A percentile compares a stretch with the other conserved stretches of the same genome.
These are phyloP conservation scores for Lochmaea crataegi DNA, from an alignment of 2,888 invertebrate species.

Conservation along the genomic window DNA sequence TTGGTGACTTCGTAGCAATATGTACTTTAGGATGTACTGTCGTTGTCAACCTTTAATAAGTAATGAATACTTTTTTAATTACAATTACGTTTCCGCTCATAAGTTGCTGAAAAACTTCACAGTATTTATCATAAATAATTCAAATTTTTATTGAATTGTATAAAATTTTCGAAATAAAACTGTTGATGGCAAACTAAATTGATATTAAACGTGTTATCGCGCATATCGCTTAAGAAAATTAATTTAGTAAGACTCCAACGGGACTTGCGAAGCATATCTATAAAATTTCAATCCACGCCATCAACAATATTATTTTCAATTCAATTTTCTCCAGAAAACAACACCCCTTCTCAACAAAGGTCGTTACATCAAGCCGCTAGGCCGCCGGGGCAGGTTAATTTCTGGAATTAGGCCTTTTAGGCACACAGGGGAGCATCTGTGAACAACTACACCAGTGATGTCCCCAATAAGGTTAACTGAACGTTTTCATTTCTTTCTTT, in stretches of 20 bases:
- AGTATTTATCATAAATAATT: too few species aligned
- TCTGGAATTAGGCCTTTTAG: slow-evolving; percentile 20
- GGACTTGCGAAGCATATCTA: not conserved
- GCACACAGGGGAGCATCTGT: slow-evolving; percentile 17
- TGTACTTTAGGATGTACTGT: too few species aligned
- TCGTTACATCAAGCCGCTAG: slow-evolving; percentile 17
- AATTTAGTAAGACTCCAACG: not conserved
- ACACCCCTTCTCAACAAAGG: slow-evolving; percentile 16
- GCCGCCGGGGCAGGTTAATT: slow-evolving; percentile 15
- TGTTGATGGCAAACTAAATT: too few species aligned
- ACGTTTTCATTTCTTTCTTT: not conserved
- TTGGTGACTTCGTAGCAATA: too few species aligned
- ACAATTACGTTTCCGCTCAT: too few species aligned
- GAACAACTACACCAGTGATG: slow-evolving; percentile 13
- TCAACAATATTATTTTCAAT: slow-evolving; percentile 16
- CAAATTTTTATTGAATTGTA: too few species aligned
- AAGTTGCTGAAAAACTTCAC: too few species aligned
- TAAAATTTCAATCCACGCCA: slow-evolving; percentile 16
- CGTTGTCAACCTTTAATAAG: too few species aligned
- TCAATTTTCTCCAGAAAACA: slow-evolving; percentile 15
- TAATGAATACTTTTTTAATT: too few species aligned
- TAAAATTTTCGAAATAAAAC: too few species aligned
- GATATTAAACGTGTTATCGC: too few species aligned
- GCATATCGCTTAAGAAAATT: not conserved
- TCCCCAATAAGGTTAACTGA: not conserved